phyloP scores from a whole-genome alignment of 2,797 vertebrate genomes.

The Echeneis naucrates region DNA sequence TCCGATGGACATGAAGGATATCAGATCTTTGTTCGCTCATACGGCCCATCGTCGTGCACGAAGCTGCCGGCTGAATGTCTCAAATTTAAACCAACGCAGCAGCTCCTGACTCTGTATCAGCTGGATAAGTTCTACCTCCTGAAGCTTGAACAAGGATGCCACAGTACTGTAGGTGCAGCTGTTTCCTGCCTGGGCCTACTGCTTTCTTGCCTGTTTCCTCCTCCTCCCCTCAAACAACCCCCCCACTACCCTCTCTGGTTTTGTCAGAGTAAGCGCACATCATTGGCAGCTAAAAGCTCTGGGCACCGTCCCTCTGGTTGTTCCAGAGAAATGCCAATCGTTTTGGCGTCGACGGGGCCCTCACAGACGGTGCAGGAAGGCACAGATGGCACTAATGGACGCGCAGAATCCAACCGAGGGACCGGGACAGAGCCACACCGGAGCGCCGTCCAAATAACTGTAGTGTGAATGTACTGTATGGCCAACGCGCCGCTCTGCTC shows the following conservation, averaged over 20 bases:
- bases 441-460: slow-evolving; percentile 95
- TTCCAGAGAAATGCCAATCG: slow-evolving; percentile 98
- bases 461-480: slow-evolving; percentile 85
- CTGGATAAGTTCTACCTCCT: slow-evolving; percentile 57
- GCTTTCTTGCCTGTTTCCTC: slow-evolving; percentile 21
- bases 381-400: slow-evolving; percentile 99
- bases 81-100: not conserved
- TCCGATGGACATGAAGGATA: too few relatives aligned
- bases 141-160: slow-evolving; percentile 51
- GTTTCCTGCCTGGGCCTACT: slow-evolving; percentile 77
- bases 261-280: slow-evolving; percentile 84
- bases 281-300: slow-evolving; percentile 85
- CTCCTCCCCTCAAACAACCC: slow-evolving; percentile 4
- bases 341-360: slow-evolving; percentile 90
- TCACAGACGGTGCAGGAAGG: slow-evolving; percentile 97
- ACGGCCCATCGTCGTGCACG: not conserved
- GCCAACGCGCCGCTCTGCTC: slow-evolving; percentile 74
- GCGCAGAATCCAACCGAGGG: slow-evolving; percentile 98
- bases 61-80: not conserved
- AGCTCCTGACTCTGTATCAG: slow-evolving; percentile 56
- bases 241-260: slow-evolving; percentile 52
- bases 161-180: slow-evolving; percentile 80
- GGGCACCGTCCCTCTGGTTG: slow-evolving; percentile 84
- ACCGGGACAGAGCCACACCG: slow-evolving; percentile 89
- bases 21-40: not conserved